Percentiles rank a stretch among this genome's conserved stretches.
Conservation (phyloP, 2,888 invertebrate species). For the Terebella lapidaria region DNA sequence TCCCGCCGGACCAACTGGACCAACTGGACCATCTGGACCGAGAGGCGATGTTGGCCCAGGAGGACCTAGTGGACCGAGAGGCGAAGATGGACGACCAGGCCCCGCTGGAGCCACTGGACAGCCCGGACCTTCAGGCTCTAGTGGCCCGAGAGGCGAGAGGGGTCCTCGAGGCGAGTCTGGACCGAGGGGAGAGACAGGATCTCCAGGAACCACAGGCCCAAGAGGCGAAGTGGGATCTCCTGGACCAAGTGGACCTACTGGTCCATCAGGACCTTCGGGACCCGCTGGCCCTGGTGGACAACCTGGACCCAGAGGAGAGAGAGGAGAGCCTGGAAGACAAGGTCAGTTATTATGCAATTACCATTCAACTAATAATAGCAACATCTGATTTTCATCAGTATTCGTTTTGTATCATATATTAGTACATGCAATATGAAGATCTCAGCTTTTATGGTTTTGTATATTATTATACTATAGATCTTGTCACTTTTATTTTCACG, state of each 20-base stretch:
- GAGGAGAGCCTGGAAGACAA: conserved; percentile 3
- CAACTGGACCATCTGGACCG: background rate
- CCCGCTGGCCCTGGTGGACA: conserved; percentile 13
- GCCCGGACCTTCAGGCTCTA: conserved; percentile 32
- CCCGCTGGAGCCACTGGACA: conserved; percentile 62
- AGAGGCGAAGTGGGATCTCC: conserved; percentile 11
- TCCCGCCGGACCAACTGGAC: conserved; percentile 5
- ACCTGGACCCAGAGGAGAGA: background rate
- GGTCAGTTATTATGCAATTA: too few species aligned
- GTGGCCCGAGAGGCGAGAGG: conserved; percentile 12
- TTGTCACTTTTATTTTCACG: too few species aligned
- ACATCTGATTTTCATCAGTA: background rate
- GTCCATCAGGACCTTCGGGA: conserved; percentile 16
- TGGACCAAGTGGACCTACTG: conserved; percentile 15
- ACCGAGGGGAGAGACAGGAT: conserved; percentile 20
- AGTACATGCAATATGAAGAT: too few species aligned
- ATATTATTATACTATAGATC: conserved; percentile 4
- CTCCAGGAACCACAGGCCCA: conserved; percentile 10
- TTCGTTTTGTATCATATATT: background rate
- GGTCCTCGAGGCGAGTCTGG: conserved; percentile 15
- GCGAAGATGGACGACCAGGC: conserved; percentile 20
- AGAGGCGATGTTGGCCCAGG: conserved; percentile 11
- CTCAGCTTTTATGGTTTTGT: too few species aligned
- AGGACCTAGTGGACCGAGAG: conserved; percentile 43
- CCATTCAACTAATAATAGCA: background rate